Percentiles rank a stretch among this genome's conserved stretches.
Conservation (phyloP, 2,113 vertebrate genomes). For the Phaethon lepturus region DNA sequence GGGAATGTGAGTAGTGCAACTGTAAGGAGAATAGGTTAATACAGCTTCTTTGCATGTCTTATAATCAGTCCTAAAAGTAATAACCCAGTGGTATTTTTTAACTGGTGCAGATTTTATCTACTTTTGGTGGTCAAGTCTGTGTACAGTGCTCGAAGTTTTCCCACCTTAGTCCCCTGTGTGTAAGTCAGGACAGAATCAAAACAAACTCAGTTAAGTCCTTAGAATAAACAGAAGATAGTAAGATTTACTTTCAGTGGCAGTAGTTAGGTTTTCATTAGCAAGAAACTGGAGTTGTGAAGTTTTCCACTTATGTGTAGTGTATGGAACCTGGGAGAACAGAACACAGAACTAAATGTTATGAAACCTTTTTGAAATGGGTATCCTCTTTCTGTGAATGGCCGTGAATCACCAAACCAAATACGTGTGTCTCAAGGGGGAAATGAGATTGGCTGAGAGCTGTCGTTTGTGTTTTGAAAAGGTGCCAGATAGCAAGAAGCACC, state of each 20-base stretch:
- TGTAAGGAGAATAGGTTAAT: neutral
- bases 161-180: neutral
- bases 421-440: neutral
- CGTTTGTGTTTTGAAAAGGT: slow-evolving; percentile 22
- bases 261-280: neutral
- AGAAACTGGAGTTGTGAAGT: neutral
- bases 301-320: neutral
- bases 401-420: neutral
- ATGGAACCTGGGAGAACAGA: neutral
- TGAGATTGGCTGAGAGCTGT: neutral
- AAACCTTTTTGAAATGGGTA: neutral
- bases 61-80: neutral
- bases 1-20: neutral
- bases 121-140: neutral
- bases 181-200: neutral
- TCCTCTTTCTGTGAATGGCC: neutral
- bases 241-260: neutral
- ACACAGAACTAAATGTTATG: neutral
- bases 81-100: neutral
- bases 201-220: neutral
- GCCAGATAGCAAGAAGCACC: slow-evolving; percentile 4
- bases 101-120: neutral
- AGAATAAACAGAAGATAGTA: neutral
- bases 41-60: neutral
- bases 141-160: neutral